Evolutionary conservation across 2,797 vertebrate species (phyloP).

Genomic region (Falco biarmicus): DNA sequence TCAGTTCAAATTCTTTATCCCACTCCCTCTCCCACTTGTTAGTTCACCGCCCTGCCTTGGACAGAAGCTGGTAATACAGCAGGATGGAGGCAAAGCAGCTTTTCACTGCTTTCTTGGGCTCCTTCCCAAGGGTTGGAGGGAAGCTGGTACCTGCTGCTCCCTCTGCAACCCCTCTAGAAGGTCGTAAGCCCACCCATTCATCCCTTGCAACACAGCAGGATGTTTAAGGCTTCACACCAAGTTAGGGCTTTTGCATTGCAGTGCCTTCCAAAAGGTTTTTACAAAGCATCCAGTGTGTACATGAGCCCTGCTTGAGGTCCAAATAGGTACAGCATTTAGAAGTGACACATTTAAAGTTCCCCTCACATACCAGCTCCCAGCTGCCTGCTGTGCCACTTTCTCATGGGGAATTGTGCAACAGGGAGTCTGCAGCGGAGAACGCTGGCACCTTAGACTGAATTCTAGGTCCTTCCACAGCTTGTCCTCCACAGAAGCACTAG

Average conservation of each 20-base stretch:
- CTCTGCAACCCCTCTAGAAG: background rate
- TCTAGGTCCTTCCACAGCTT: background rate
- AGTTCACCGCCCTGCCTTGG: background rate
- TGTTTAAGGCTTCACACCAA: background rate
- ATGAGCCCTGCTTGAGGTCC: background rate
- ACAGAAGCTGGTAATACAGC: background rate
- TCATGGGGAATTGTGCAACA: background rate
- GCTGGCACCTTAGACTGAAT: background rate
- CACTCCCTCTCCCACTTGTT: background rate
- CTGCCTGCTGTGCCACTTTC: background rate
- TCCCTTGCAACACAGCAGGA: background rate
- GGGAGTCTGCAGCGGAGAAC: background rate
- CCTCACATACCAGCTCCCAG: rapidly evolving
- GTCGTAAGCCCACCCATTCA: background rate
- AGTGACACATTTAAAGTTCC: background rate
- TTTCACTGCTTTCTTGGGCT: background rate
- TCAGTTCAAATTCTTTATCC: background rate
- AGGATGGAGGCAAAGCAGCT: background rate
- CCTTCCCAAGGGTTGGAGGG: background rate
- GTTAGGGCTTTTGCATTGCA: background rate
- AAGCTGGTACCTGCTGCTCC: background rate
- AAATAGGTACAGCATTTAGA: background rate
- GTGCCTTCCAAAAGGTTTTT: background rate
- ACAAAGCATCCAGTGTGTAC: background rate
- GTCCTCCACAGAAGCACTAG: rapidly evolving